These are phyloP conservation scores for Vespertilio murinus DNA, from an alignment of 2,797 vertebrate species.

Conservation along the genomic window DNA sequence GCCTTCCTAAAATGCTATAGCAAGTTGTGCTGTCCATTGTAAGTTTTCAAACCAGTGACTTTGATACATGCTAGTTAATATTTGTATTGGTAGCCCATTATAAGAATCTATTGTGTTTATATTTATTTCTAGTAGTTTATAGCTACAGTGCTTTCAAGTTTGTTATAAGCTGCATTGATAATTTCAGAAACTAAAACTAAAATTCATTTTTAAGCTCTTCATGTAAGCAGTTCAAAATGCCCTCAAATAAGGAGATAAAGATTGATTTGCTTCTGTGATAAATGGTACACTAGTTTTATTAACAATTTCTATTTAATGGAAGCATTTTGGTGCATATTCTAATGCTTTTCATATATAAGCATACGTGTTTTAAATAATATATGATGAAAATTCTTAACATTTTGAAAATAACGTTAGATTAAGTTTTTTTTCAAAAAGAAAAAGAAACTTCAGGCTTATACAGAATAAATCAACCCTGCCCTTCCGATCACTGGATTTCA, in stretches of 20 bases:
- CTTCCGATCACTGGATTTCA: background rate
- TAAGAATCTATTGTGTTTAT: background rate
- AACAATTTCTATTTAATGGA: background rate
- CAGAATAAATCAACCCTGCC: background rate
- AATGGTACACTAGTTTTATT: background rate
- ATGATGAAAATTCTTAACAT: background rate
- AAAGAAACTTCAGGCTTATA: background rate
- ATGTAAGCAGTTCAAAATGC: background rate
- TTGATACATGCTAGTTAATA: conserved; percentile 25
- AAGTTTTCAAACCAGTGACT: background rate
- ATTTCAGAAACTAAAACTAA: conserved; percentile 1
- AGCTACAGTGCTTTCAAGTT: background rate
- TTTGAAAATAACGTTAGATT: background rate
- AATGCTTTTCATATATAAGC: conserved; percentile 1
- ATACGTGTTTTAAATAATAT: background rate
- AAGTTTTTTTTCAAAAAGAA: background rate
- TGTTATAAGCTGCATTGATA: background rate
- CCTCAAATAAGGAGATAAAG: background rate
- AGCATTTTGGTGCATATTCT: background rate
- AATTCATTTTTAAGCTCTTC: background rate
- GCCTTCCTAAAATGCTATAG: background rate
- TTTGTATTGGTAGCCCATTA: background rate
- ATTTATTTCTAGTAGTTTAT: background rate
- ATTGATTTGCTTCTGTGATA: background rate
- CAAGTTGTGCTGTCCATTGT: background rate